These are phyloP conservation scores for Naso thynnoides DNA, from an alignment of 2,797 vertebrate genomes.

Conservation along the genomic window DNA sequence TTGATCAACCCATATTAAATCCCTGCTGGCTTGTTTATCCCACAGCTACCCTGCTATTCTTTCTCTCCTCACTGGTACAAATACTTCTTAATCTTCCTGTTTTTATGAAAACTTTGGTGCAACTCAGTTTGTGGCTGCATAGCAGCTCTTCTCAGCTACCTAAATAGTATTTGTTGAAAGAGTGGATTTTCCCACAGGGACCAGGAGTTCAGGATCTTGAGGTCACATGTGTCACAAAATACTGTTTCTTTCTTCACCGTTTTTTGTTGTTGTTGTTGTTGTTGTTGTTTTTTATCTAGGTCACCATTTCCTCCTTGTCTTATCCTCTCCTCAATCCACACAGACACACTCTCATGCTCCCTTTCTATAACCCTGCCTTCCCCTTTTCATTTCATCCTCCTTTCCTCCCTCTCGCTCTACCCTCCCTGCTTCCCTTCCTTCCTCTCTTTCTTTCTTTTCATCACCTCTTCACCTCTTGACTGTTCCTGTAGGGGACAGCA, in stretches of 20 bases:
- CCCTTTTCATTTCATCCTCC: conserved; percentile 28
- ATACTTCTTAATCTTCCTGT: not conserved
- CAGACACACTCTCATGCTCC: not conserved
- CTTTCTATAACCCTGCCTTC: conserved; percentile 31
- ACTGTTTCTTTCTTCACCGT: not conserved
- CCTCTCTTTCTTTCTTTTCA: conserved; percentile 32
- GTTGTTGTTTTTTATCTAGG: too few species aligned
- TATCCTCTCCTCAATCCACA: not conserved
- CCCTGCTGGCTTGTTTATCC: not conserved
- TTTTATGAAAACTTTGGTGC: conserved; percentile 19
- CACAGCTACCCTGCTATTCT: not conserved
- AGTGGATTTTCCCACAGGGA: conserved; percentile 21
- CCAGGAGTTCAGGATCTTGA: conserved; percentile 7
- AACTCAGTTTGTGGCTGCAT: not conserved
- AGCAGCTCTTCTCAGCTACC: conserved; percentile 1
- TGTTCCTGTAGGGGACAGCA: conserved; percentile 14
- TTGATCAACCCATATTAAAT: conserved; percentile 4
- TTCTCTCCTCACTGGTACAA: not conserved
- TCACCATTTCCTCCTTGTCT: conserved; percentile 24
- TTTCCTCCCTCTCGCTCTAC: conserved; percentile 10
- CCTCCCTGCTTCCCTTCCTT: conserved; percentile 10
- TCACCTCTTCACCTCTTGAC: conserved; percentile 17
- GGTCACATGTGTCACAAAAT: not conserved
- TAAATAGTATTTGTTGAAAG: conserved; percentile 36
- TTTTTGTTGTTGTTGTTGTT: too few species aligned